Conservation (phyloP, 2,113 vertebrate genomes). For the Chamaetylas fuelleborni region DNA sequence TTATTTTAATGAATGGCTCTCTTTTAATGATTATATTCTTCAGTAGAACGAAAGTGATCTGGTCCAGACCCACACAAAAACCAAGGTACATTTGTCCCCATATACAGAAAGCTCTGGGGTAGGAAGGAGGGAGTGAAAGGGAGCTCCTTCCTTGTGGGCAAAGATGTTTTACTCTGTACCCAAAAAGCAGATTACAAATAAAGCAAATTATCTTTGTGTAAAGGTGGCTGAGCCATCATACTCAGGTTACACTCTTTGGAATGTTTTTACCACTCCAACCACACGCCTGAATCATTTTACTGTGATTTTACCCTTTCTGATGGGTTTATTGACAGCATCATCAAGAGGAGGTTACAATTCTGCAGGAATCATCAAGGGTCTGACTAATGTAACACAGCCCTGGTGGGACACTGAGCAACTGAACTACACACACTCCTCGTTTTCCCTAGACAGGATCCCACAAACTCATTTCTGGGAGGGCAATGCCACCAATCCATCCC, state of each 20-base stretch:
- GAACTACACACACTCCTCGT: neutral
- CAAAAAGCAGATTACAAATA: neutral
- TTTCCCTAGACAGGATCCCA: constrained; percentile 14
- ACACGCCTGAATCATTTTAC: neutral
- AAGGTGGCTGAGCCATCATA: neutral
- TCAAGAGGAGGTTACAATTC: neutral
- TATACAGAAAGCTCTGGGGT: fast-evolving
- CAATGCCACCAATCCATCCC: neutral
- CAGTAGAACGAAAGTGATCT: neutral
- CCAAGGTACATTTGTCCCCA: neutral
- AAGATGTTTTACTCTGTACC: neutral
- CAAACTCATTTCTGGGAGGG: neutral
- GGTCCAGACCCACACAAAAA: neutral
- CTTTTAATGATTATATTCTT: neutral
- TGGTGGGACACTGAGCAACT: neutral
- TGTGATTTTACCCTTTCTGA: neutral
- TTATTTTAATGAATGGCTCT: neutral
- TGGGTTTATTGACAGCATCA: neutral
- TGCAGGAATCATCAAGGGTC: neutral
- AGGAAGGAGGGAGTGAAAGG: neutral
- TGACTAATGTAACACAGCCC: neutral
- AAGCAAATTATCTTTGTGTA: neutral
- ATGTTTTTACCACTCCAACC: neutral
- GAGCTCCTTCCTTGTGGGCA: neutral
- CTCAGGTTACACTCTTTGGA: neutral